phyloP scores from a whole-genome alignment of 2,888 invertebrate genomes.

The Chloromyia formosa region DNA sequence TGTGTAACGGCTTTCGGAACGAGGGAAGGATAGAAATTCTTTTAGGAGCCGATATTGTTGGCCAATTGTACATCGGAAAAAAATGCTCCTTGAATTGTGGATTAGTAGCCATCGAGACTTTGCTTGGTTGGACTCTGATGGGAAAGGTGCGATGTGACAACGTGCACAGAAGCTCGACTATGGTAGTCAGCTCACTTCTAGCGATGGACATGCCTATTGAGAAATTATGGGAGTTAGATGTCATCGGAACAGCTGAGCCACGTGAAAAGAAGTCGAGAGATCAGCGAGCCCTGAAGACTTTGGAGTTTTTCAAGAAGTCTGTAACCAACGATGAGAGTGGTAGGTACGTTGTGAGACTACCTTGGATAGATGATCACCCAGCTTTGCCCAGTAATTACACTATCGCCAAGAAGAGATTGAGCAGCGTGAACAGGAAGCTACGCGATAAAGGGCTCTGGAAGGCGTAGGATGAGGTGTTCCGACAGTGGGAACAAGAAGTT shows the following conservation, averaged over 20 bases:
- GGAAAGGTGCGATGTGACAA: background rate
- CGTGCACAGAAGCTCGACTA: too few species aligned
- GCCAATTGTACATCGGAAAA: too few species aligned
- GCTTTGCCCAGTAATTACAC: background rate
- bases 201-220: background rate
- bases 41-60: too few species aligned
- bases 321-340: background rate
- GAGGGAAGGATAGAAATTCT: too few species aligned
- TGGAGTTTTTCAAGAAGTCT: too few species aligned
- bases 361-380: background rate
- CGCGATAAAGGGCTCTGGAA: too few species aligned
- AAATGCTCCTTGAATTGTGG: too few species aligned
- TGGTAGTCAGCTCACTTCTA: background rate
- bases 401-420: background rate
- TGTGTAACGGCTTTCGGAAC: too few species aligned
- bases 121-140: background rate
- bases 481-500: too few species aligned
- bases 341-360: background rate
- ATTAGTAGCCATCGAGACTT: too few species aligned
- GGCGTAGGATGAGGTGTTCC: too few species aligned
- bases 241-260: background rate
- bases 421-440: too few species aligned
- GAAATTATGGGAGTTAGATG: background rate
- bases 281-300: background rate
- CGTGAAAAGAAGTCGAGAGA: background rate